phyloP scores from a whole-genome alignment of 53 echinoderm and acorn worm genomes.

The Paelopatides confundens region DNA sequence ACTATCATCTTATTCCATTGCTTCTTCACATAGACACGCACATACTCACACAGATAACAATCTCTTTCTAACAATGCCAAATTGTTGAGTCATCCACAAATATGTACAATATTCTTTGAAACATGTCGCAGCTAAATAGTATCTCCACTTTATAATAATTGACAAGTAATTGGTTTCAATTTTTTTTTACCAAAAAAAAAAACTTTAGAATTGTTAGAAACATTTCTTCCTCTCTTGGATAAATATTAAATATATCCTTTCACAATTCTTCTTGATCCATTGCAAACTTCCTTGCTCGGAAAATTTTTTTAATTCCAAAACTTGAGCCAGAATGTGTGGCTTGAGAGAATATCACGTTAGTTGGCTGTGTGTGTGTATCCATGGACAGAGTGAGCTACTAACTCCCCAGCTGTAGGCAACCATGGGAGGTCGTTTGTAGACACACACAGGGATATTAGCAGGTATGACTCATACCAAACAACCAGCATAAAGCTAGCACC shows the following conservation, averaged over 20 bases:
- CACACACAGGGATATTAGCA: constrained; percentile 13
- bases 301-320: not conserved
- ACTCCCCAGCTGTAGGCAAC: not conserved
- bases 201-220: too few species aligned
- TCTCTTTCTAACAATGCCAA: not conserved
- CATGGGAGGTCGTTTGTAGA: constrained; percentile 35
- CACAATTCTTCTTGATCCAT: not conserved
- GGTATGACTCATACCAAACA: constrained; percentile 12
- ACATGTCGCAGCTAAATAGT: too few species aligned
- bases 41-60: not conserved
- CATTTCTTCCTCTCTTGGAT: too few species aligned
- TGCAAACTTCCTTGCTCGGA: not conserved
- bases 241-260: not conserved
- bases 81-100: not conserved
- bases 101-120: not conserved
- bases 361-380: not conserved
- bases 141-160: too few species aligned
- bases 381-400: not conserved
- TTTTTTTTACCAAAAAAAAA: too few species aligned
- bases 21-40: too few species aligned
- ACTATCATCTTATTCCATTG: too few species aligned
- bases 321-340: not conserved
- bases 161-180: too few species aligned
- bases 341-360: not conserved
- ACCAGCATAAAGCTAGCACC: not conserved